Evolutionary conservation across 2,888 invertebrate species (phyloP).

Genomic region (Acanthoscelides obtectus): DNA sequence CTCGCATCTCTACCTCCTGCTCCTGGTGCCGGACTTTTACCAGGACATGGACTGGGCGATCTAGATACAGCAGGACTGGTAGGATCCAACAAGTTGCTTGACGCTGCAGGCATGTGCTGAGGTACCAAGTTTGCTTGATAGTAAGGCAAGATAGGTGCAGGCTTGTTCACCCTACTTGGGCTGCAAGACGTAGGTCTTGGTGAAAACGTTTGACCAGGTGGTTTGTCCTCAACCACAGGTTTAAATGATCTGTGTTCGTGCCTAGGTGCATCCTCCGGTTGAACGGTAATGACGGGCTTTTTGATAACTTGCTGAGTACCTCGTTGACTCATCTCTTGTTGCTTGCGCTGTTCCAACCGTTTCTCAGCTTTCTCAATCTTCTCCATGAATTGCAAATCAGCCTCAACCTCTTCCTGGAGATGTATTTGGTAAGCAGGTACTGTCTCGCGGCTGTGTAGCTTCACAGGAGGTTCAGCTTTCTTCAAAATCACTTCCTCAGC

Average conservation of each 20-base stretch:
- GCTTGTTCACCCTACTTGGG: conserved; percentile 68
- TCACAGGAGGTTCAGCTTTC: conserved; percentile 32
- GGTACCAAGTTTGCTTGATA: conserved; percentile 75
- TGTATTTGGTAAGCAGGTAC: conserved; percentile 64
- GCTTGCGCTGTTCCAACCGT: conserved; percentile 19
- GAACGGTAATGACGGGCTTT: conserved; percentile 35
- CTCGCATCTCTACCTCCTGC: conserved; percentile 19
- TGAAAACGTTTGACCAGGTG: conserved; percentile 50
- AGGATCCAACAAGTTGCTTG: conserved; percentile 58
- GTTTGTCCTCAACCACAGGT: conserved; percentile 56
- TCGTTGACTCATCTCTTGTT: conserved; percentile 9
- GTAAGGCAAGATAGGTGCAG: conserved; percentile 70
- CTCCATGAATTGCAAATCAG: conserved; percentile 32
- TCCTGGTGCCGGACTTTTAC: background rate
- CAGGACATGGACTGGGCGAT: conserved; percentile 60
- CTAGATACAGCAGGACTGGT: conserved; percentile 56
- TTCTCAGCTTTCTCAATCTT: conserved; percentile 30
- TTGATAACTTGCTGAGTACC: conserved; percentile 15
- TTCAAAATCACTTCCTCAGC: conserved; percentile 34
- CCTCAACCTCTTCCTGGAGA: conserved; percentile 42
- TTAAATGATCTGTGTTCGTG: conserved; percentile 52
- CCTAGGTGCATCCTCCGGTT: conserved; percentile 44
- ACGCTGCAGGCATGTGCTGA: conserved; percentile 59
- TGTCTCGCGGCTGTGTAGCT: conserved; percentile 57
- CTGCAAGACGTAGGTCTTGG: conserved; percentile 58